These are phyloP conservation scores for Lampropteryx suffumata DNA, from an alignment of 2,888 invertebrate species.

Conservation along the genomic window DNA sequence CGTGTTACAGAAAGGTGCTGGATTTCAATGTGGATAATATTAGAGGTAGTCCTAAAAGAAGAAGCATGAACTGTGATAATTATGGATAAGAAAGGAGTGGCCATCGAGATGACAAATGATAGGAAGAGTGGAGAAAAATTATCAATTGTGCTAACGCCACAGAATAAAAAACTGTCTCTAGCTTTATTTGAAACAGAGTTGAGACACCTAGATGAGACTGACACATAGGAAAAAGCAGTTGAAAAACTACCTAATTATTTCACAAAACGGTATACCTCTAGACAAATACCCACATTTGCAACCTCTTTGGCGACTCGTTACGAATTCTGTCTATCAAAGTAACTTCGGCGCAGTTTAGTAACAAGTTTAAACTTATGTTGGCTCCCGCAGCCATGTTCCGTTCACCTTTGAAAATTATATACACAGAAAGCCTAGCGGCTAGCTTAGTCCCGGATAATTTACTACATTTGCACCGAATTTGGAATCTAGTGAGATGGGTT, in stretches of 20 bases:
- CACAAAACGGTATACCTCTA: constrained; percentile 3
- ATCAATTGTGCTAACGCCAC: too few species aligned
- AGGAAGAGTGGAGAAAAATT: too few species aligned
- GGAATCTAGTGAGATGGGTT: not conserved
- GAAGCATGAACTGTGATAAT: too few species aligned
- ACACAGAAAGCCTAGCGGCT: constrained; percentile 29
- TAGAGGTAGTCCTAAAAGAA: too few species aligned
- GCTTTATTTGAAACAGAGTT: too few species aligned
- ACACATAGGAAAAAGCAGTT: too few species aligned
- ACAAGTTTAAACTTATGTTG: constrained; percentile 34
- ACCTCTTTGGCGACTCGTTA: constrained; percentile 35
- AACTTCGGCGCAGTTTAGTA: constrained; percentile 37
- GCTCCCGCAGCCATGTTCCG: constrained; percentile 17
- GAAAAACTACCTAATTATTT: not conserved
- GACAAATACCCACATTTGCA: constrained; percentile 15
- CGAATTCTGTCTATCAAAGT: constrained; percentile 41
- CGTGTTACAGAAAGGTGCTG: too few species aligned
- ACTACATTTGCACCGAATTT: constrained; percentile 16
- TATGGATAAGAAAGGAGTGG: too few species aligned
- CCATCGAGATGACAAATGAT: too few species aligned
- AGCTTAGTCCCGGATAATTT: constrained; percentile 22
- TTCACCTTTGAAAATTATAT: constrained; percentile 36
- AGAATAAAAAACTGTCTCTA: too few species aligned
- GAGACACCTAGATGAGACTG: too few species aligned
- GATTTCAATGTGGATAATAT: too few species aligned